Evolutionary conservation across 2,113 vertebrate species (phyloP), one percentile per base, ranked within the genome.

Genomic region (Tylochromis polylepis): DNA sequence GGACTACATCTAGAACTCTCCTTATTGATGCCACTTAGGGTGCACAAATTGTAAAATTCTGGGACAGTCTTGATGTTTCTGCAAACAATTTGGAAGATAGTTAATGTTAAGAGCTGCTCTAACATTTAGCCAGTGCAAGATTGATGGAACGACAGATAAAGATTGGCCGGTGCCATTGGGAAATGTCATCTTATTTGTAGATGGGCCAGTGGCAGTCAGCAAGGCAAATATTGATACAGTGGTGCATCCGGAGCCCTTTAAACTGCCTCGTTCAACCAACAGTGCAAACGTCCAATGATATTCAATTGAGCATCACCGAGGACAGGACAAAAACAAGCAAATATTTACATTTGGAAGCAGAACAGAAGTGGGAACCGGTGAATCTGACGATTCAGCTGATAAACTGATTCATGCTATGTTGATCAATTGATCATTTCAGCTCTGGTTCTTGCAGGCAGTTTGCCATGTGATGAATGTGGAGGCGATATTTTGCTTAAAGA

Each of bases 301-400:
- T 77, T 79, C 41, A 41, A 56, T 70, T 58, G 11, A 49, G 29
- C 22, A 49, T 49, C 58, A 27, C 29, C 1, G 5, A 31, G 43
- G n/a, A 81, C 38, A 16, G 36, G n/a, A 77, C 1, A 2, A 58
- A 81, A 88, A 77, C 56, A 22, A 12, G 72, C 24, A 83, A 83
- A 85, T 83, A 79, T 85, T 87, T 82, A 85, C 58, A 78, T 82
- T 31, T 90, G 58, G 18, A 83, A 62, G 10, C n/a, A 55, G 24
- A 60, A 58, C 72, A 57, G 59, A 24, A 24, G 78, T 3, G 29
- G 5, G 9, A 55, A 16, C 29, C 51, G 5, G 82, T 12, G 22
- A 81, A 16, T 36, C 41, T 56, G 24, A 60, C 53, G 27, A 75
- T 46, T 49, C 49, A 41, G 15, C 38, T 16, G 53, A 57, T 24